A percentile compares a stretch with the other conserved stretches of the same genome.
These are phyloP conservation scores for Holothuria leucospilota DNA, from an alignment of 53 echinoderm and acorn worm genomes.

Conservation along the genomic window DNA sequence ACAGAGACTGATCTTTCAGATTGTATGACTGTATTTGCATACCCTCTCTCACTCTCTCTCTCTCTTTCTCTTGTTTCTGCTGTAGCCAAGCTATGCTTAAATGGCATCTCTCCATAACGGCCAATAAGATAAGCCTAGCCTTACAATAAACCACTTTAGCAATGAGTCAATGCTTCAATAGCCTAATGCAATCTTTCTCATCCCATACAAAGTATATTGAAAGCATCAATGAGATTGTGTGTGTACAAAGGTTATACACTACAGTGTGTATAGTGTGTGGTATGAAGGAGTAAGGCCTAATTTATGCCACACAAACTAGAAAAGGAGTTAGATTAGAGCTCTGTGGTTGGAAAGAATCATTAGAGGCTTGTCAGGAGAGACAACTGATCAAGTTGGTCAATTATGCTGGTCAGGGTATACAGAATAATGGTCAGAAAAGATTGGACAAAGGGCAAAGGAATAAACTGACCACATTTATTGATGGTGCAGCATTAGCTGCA, in stretches of 20 bases:
- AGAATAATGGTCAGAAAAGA: too few relatives aligned
- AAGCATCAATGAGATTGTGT: constrained; percentile 4
- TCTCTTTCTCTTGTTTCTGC: not conserved
- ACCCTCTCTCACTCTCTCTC: constrained; percentile 14
- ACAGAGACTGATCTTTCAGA: too few relatives aligned
- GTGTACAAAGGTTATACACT: constrained; percentile 32
- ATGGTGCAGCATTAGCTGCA: too few relatives aligned
- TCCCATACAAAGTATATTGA: not conserved
- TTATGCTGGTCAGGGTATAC: too few relatives aligned
- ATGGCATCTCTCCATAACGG: constrained; percentile 24
- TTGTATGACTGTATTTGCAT: constrained; percentile 4
- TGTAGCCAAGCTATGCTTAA: not conserved
- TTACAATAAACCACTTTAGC: constrained; percentile 6
- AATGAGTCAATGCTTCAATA: constrained; percentile 29
- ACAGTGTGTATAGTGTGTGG: not conserved
- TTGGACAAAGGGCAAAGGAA: too few relatives aligned
- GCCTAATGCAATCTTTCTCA: constrained; percentile 28
- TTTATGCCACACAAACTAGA: constrained; percentile 22
- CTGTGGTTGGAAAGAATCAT: constrained; percentile 30
- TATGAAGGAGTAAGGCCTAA: not conserved
- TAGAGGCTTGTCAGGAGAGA: not conserved
- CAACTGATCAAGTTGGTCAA: too few relatives aligned
- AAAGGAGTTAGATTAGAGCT: not conserved
- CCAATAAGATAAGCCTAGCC: constrained; percentile 40
- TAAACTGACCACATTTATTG: too few relatives aligned